Percentiles rank a stretch among this genome's conserved stretches.
Evolutionary conservation across 2,797 vertebrate genomes (phyloP).

Genomic region (Perdix hodgsoniae): DNA sequence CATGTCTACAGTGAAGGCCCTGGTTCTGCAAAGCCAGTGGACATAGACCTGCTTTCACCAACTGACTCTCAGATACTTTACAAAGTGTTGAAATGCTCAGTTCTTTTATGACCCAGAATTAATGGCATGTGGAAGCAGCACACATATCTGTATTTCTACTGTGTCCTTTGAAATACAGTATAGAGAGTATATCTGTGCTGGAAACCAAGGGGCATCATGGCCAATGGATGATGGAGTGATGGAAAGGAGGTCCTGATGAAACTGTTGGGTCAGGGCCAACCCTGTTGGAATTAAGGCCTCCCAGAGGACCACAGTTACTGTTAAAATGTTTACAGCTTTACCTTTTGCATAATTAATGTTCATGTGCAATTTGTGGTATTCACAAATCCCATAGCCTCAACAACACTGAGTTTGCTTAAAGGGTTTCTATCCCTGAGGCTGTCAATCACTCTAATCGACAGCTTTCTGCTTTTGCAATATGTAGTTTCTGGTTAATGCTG

Average conservation of each 20-base stretch:
- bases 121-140: not conserved
- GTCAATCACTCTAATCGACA: not conserved
- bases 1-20: not conserved
- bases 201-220: not conserved
- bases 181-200: not conserved
- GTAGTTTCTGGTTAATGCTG: not conserved
- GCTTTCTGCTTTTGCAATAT: not conserved
- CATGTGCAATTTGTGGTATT: not conserved
- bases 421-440: not conserved
- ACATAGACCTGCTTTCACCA: not conserved
- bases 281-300: not conserved
- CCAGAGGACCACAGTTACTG: not conserved
- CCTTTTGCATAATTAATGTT: conserved; percentile 18
- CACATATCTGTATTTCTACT: not conserved
- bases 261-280: not conserved
- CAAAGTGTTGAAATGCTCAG: not conserved
- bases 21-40: not conserved
- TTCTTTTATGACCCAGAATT: not conserved
- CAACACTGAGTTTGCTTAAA: not conserved
- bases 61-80: not conserved
- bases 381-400: not conserved
- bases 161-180: not conserved
- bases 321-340: not conserved
- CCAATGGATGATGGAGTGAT: fast-evolving
- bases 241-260: not conserved